A percentile compares a stretch with the other conserved stretches of the same genome.
Conservation (phyloP, 2,888 invertebrate genomes). For the Hipparchia sbordonii region DNA sequence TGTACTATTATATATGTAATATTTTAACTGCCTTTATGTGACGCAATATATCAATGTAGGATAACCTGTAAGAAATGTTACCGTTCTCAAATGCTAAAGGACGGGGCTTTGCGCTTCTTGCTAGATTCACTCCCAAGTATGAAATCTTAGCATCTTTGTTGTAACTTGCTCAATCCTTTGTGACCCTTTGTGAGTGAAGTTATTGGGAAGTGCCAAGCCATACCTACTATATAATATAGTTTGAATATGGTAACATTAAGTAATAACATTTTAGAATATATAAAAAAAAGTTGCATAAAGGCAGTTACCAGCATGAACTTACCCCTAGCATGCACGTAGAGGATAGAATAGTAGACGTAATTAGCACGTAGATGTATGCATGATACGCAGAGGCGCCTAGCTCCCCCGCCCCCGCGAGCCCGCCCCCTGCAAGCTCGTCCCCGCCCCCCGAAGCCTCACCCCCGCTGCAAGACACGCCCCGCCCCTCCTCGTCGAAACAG, state of each 20-base stretch:
- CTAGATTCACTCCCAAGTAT: no score
- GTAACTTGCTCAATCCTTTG: no score
- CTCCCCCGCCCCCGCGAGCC: constrained; percentile 46
- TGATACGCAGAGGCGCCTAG: constrained; percentile 62
- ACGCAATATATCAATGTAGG: not conserved
- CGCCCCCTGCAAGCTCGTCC: constrained; percentile 42
- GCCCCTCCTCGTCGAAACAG: constrained; percentile 65
- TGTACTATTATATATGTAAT: constrained; percentile 19
- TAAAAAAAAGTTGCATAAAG: constrained; percentile 6
- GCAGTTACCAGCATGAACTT: constrained; percentile 38
- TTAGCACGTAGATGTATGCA: constrained; percentile 79
- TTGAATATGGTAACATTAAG: no score
- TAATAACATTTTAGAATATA: not conserved
- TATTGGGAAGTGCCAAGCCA: no score
- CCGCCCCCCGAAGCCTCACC: constrained; percentile 43
- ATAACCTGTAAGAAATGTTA: no score
- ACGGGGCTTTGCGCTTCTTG: no score
- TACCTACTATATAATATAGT: no score
- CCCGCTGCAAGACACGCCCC: constrained; percentile 46
- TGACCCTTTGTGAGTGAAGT: no score
- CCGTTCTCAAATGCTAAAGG: no score
- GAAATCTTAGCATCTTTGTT: no score
- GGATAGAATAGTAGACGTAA: constrained; percentile 72
- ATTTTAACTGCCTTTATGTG: constrained; percentile 18
- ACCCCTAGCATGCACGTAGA: constrained; percentile 50